These are phyloP conservation scores for Terrapene triunguis DNA, from an alignment of 2,113 vertebrate genomes.

Conservation along the genomic window DNA sequence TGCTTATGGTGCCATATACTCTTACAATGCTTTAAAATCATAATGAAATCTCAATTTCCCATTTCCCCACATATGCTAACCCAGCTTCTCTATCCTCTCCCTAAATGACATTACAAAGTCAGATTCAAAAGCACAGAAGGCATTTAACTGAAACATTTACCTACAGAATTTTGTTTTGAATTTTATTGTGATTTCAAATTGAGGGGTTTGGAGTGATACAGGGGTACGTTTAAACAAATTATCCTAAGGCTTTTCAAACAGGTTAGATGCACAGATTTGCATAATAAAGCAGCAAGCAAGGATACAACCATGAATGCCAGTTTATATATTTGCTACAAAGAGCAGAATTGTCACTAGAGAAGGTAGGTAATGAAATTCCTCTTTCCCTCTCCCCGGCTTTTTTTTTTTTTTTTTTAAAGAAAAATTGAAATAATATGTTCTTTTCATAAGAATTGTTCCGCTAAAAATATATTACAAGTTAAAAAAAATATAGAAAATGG, in stretches of 20 bases:
- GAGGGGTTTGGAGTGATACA: neutral
- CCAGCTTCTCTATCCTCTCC: neutral
- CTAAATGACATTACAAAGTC: neutral
- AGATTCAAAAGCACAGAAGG: neutral
- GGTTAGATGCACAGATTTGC: constrained; percentile 30
- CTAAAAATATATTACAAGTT: constrained; percentile 31
- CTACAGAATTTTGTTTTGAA: neutral
- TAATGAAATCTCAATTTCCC: neutral
- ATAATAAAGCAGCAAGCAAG: constrained; percentile 20
- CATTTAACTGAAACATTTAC: neutral
- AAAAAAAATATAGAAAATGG: constrained; percentile 56
- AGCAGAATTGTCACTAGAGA: neutral
- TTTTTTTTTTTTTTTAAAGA: neutral
- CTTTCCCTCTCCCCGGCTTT: neutral
- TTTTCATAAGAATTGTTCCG: constrained; percentile 8
- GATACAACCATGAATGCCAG: neutral
- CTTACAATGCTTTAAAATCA: neutral
- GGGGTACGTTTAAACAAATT: neutral
- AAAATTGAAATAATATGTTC: constrained; percentile 26
- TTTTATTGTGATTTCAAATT: neutral
- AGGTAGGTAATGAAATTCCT: constrained; percentile 15
- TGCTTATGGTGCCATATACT: neutral
- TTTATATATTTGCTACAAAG: neutral
- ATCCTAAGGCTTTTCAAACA: constrained; percentile 30
- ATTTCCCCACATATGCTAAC: neutral